Conservation (phyloP, 2,797 vertebrate species). For the Hoplostethus mediterraneus region DNA sequence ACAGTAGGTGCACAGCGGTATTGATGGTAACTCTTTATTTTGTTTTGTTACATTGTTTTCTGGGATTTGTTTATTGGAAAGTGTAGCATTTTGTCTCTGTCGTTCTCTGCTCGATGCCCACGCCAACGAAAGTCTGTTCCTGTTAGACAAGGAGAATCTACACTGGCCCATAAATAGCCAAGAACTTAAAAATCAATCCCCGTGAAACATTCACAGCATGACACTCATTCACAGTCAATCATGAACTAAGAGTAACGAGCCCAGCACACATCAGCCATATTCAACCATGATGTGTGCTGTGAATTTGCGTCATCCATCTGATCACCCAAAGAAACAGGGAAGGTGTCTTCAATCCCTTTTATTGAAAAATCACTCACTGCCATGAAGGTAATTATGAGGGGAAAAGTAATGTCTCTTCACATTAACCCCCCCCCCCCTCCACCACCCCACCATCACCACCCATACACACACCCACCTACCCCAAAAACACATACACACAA, state of each 20-base stretch:
- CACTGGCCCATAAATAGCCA: slow-evolving; percentile 22
- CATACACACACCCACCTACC: slow-evolving; percentile 3
- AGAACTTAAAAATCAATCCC: not conserved
- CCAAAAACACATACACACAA: slow-evolving; percentile 26
- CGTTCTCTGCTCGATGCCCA: slow-evolving; percentile 34
- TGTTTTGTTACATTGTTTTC: slow-evolving; percentile 62
- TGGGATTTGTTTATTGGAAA: slow-evolving; percentile 33
- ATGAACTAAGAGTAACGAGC: slow-evolving; percentile 52
- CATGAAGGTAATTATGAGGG: slow-evolving; percentile 8
- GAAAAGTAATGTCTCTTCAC: not conserved
- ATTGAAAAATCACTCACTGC: slow-evolving; percentile 27
- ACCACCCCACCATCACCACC: slow-evolving; percentile 21
- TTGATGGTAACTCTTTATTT: slow-evolving; percentile 78
- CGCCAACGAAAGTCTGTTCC: slow-evolving; percentile 39
- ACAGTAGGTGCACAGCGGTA: slow-evolving; percentile 63
- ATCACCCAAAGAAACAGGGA: slow-evolving; percentile 39
- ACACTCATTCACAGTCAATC: slow-evolving; percentile 40
- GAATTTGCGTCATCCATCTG: slow-evolving; percentile 54
- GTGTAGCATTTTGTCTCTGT: slow-evolving; percentile 17
- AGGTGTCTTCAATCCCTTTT: slow-evolving; percentile 14
- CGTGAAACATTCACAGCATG: slow-evolving; percentile 28
- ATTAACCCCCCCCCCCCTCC: not conserved
- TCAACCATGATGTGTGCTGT: slow-evolving; percentile 56
- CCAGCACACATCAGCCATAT: slow-evolving; percentile 56
- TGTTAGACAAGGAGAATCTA: slow-evolving; percentile 40